These are phyloP conservation scores for Galagoides demidoff DNA, from an alignment of 2,797 vertebrate species.

Conservation along the genomic window DNA sequence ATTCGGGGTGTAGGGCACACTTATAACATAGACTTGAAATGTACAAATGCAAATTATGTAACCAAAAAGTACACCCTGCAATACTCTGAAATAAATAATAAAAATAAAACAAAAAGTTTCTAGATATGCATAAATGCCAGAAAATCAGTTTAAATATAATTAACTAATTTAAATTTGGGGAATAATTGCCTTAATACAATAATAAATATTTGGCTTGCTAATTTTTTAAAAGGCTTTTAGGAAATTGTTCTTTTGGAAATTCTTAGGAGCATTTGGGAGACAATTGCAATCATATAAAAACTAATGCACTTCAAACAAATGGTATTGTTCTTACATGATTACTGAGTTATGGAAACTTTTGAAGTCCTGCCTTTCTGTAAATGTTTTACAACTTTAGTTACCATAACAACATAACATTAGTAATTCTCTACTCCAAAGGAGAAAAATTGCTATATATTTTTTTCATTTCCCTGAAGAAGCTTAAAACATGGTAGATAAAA, in stretches of 20 bases:
- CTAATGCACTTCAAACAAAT: slow-evolving; percentile 58
- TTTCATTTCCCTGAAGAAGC: slow-evolving; percentile 56
- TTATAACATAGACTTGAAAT: no score
- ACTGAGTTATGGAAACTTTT: slow-evolving; percentile 55
- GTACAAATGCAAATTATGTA: no score
- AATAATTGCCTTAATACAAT: slow-evolving; percentile 63
- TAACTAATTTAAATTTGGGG: neutral
- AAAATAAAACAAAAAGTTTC: slow-evolving; percentile 1
- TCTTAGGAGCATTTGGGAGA: slow-evolving; percentile 25
- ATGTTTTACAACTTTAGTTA: slow-evolving; percentile 74
- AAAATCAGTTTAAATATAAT: slow-evolving; percentile 53
- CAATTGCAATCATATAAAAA: slow-evolving; percentile 56
- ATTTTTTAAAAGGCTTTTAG: slow-evolving; percentile 53
- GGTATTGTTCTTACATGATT: slow-evolving; percentile 35
- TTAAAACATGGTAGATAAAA: slow-evolving; percentile 68
- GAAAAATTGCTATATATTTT: slow-evolving; percentile 59
- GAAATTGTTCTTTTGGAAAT: slow-evolving; percentile 35
- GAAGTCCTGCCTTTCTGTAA: slow-evolving; percentile 52
- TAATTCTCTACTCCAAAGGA: slow-evolving; percentile 44
- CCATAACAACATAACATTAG: slow-evolving; percentile 70
- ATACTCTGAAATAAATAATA: no score
- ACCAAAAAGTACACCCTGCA: no score
- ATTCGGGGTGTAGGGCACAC: no score
- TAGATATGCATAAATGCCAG: neutral
- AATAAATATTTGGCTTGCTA: slow-evolving; percentile 51